These are phyloP conservation scores for Aphaenogaster rudis DNA, from an alignment of 1,140 invertebrate genomes.

Conservation along the genomic window DNA sequence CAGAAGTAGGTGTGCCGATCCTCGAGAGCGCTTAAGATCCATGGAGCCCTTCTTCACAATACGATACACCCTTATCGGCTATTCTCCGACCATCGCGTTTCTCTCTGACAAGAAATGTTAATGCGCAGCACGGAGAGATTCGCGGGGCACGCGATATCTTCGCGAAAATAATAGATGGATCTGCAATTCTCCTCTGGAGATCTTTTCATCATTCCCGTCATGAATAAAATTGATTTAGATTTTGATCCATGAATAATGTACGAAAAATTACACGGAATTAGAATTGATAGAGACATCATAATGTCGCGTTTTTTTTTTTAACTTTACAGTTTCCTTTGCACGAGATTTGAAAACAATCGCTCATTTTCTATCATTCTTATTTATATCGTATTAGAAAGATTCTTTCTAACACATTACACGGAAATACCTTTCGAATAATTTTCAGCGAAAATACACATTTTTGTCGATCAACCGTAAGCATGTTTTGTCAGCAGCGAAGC, in stretches of 20 bases:
- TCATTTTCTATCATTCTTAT: slow-evolving; percentile 8
- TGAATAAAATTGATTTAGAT: slow-evolving; percentile 24
- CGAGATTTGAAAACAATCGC: background rate
- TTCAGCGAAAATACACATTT: background rate
- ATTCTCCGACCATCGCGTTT: slow-evolving; percentile 2
- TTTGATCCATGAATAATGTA: background rate
- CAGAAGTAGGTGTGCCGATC: slow-evolving; percentile 10
- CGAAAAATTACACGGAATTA: background rate
- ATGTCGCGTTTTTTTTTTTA: background rate
- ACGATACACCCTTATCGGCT: slow-evolving; percentile 43
- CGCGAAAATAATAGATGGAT: slow-evolving; percentile 47
- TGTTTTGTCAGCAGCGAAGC: background rate
- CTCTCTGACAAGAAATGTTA: slow-evolving; percentile 44
- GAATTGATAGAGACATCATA: background rate
- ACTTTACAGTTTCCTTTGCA: background rate
- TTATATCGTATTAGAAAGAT: background rate
- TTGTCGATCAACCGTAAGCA: background rate
- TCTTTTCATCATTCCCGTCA: background rate
- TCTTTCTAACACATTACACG: background rate
- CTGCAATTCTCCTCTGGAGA: slow-evolving; percentile 16
- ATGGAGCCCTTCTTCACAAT: background rate
- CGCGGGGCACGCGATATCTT: slow-evolving; percentile 43
- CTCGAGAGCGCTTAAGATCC: slow-evolving; percentile 22
- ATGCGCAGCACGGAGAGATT: slow-evolving; percentile 16
- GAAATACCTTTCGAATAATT: background rate